Conservation (phyloP, 1,140 invertebrate genomes). For the Teleogryllus occipitalis region DNA sequence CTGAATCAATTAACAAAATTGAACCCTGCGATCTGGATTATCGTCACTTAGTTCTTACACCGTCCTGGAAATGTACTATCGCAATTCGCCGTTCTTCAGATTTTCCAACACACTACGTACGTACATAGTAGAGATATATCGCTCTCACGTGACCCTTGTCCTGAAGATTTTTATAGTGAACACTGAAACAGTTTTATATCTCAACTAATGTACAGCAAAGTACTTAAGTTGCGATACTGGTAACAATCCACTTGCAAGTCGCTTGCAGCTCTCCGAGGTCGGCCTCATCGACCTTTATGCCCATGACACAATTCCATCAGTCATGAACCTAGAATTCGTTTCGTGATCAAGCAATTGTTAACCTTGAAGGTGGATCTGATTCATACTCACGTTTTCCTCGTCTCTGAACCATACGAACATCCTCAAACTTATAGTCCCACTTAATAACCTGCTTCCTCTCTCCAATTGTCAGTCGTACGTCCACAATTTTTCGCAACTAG, state of each 20-base stretch:
- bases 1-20: conserved; percentile 15
- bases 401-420: conserved; percentile 10
- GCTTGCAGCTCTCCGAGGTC: too few relatives aligned
- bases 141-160: background rate
- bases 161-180: background rate
- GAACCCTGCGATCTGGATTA: conserved; percentile 8
- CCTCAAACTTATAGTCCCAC: background rate
- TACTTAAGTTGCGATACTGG: too few relatives aligned
- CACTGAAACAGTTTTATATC: too few relatives aligned
- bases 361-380: conserved; percentile 8
- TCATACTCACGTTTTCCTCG: conserved; percentile 10
- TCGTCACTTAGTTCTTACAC: conserved; percentile 11
- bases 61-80: background rate
- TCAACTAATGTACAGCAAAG: too few relatives aligned
- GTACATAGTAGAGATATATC: too few relatives aligned
- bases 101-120: background rate
- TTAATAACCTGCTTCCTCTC: conserved; percentile 2
- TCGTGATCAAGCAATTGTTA: conserved; percentile 11
- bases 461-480: conserved; percentile 3
- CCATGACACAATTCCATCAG: background rate
- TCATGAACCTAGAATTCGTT: conserved; percentile 9
- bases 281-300: too few relatives aligned
- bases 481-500: background rate
- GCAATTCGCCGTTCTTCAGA: conserved; percentile 6
- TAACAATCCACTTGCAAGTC: too few relatives aligned